Evolutionary conservation across 2,113 vertebrate genomes (phyloP), one percentile per base, ranked within the genome.

Genomic region (Helogale parvula): DNA sequence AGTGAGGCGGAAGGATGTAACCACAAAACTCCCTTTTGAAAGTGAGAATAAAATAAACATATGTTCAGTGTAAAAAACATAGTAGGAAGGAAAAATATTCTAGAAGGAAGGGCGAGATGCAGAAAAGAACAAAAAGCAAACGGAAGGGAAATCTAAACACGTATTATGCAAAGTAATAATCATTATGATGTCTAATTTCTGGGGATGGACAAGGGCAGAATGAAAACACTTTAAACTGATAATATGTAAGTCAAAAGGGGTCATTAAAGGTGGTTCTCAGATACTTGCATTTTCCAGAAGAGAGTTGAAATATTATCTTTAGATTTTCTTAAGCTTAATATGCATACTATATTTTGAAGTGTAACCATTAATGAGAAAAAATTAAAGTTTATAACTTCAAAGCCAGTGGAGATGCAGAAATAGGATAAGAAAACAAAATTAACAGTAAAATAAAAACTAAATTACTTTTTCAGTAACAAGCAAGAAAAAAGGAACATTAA

Each of bases 1-100:
- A 35, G 23, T 2, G 29, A 14, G 6, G 16, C 47, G 0, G 11
- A 72, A 72, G 19, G 19, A 6, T 0, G 2, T 33, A 16, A 16
- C 8, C 35, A 65, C 21, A 19, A 19, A 83, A 14, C 17, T 10
- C 7, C 33, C 25, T 52, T 87, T 31, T 47, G 25, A 45, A 60
- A 57, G 16, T 29, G 41, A 63, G 16, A 50, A 19, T 29, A 7
- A 47, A 82, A 88, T 5, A 35, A 74, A 76, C 45, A 27, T 29
- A 41, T 13, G 74, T 54, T 31, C 76, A 31, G 21, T 12, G 63
- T 81, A 66, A 79, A 88, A 95, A 41, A 38, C 14, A n/a, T 1
- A 54, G 16, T 21, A 19, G 0, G 10, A 80, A 92, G 66, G 35
- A 63, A 50, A 52, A 29, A 1, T 8, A 17, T 35, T 47, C 41